Evolutionary conservation across 2,113 vertebrate genomes (phyloP).

Genomic region (Orthochromis indermauri): DNA sequence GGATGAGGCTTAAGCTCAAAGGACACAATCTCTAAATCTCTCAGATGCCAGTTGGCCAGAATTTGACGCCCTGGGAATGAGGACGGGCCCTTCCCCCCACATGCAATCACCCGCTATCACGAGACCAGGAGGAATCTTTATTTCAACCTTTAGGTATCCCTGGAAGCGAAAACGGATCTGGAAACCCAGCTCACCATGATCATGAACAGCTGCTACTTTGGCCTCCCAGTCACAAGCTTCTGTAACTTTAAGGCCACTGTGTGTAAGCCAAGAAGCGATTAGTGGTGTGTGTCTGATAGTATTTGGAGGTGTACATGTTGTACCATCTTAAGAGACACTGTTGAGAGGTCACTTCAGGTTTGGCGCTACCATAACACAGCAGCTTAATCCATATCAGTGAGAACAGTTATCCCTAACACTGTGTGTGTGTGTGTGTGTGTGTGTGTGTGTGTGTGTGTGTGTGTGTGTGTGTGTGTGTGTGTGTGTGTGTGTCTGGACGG

Average conservation of each 20-base stretch:
- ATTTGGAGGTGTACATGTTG: background rate
- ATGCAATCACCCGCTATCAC: background rate
- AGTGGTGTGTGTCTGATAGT: background rate
- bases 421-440: background rate
- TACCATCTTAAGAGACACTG: background rate
- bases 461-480: background rate
- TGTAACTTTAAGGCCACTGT: background rate
- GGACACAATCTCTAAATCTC: background rate
- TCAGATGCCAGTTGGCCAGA: background rate
- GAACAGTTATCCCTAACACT: background rate
- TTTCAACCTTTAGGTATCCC: background rate
- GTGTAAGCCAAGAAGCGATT: constrained; percentile 6
- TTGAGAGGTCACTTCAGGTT: background rate
- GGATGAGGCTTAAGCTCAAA: background rate
- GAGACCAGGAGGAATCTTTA: background rate
- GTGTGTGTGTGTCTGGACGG: background rate
- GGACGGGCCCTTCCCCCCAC: background rate
- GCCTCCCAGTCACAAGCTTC: background rate
- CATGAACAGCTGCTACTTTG: background rate
- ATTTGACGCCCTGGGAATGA: background rate
- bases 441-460: background rate
- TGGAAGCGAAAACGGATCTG: background rate
- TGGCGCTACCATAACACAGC: background rate
- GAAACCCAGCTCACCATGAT: background rate
- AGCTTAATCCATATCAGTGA: background rate